Base-by-base conservation (phyloP, 2,888 invertebrate species). In the Acleris laterana region DNA sequence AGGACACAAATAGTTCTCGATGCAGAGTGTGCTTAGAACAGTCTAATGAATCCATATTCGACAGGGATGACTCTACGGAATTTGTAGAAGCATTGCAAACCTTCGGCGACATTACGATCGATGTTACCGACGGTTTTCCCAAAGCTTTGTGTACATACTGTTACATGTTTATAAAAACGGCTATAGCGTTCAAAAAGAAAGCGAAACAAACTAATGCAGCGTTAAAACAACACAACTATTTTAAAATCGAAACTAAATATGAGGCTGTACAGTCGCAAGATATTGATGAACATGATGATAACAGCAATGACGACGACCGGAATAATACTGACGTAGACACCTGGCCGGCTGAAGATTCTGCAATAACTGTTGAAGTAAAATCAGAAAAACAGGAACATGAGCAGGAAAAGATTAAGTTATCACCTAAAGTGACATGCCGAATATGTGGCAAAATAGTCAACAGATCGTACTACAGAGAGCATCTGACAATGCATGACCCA, bases 131-230 rank as follows among this genome's bases (percentile, higher is more conserved):
- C 49, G 73, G 73, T 2, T 76, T 76, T 70, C 81, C 89, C 0
- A 86, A 86, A 71, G 62, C 75, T n/a, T 69, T 92, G 22, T 92
- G 91, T 70, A 66, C 70, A 7, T 69, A 75, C 16, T 91, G 91
- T 70, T 72, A 75, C 46, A 80, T 82, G 63, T 86, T 90, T 70
- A 61, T 88, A 11, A 77, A 81, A 72, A 73, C 74, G 22, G 86
- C 86, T 3, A 75, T 85, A 63, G 66, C 78, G 17, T 90, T 91
- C 69, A 80, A 81, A 62, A 85, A 82, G 71, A 76, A 78, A 1
- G 90, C 88, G 0, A 79, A 79, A 69, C 74, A 77, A 62, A 78
- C 85, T 1, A 78, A 85, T 1, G 74, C 81, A 46, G 51, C 80
- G n/a, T 73, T 90, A 20, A 79, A 74, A 51, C 73, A 79, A 25